phyloP scores from a whole-genome alignment of 2,888 invertebrate species.

The Parelbella ahira region DNA sequence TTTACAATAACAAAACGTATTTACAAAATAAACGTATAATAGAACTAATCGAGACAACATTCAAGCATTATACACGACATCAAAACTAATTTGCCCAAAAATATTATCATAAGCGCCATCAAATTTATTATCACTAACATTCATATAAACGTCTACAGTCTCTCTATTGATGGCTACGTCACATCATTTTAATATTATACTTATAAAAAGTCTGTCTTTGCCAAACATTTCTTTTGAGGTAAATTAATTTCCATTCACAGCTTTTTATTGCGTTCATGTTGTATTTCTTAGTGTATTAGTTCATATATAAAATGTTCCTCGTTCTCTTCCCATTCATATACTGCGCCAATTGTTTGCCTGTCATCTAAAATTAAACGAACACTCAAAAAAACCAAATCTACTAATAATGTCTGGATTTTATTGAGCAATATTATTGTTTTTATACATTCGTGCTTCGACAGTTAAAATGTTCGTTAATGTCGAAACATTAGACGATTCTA shows the following conservation, averaged over 20 bases:
- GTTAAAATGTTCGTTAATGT: background rate
- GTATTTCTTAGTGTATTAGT: slow-evolving; percentile 18
- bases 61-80: slow-evolving; percentile 11
- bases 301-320: slow-evolving; percentile 1
- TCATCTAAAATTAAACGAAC: slow-evolving; percentile 7
- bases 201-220: slow-evolving; percentile 24
- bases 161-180: slow-evolving; percentile 60
- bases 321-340: background rate
- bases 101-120: slow-evolving; percentile 48
- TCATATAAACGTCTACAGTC: slow-evolving; percentile 71
- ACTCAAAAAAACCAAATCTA: slow-evolving; percentile 6
- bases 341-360: slow-evolving; percentile 1
- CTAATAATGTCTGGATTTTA: slow-evolving; percentile 5
- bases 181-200: slow-evolving; percentile 31
- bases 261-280: slow-evolving; percentile 22
- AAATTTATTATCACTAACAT: slow-evolving; percentile 64
- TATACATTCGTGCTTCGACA: background rate
- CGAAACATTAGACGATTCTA: slow-evolving; percentile 4
- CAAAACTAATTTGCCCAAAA: slow-evolving; percentile 14
- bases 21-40: slow-evolving; percentile 49
- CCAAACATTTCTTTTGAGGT: slow-evolving; percentile 23
- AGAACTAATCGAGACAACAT: slow-evolving; percentile 30
- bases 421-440: slow-evolving; percentile 17
- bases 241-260: slow-evolving; percentile 23
- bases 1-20: slow-evolving; percentile 43